Evolutionary conservation across 2,113 vertebrate species (phyloP).

Genomic region (Paratilapia polleni): DNA sequence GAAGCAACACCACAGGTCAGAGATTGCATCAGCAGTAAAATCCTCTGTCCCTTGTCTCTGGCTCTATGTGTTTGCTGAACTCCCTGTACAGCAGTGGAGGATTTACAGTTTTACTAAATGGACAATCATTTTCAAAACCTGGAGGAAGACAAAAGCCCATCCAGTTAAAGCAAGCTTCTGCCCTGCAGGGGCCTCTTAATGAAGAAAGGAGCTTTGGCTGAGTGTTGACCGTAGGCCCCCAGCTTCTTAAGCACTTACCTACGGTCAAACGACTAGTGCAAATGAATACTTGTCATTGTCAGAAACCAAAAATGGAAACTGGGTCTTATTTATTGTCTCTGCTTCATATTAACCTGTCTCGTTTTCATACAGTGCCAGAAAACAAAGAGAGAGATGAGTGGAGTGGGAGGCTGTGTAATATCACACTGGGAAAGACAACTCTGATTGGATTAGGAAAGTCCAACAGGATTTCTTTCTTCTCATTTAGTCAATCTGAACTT

Average conservation of each 20-base stretch:
- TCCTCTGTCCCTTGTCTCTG: background rate
- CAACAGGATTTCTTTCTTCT: no score
- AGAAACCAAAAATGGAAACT: background rate
- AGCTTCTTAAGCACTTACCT: slow-evolving; percentile 4
- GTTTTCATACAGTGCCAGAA: background rate
- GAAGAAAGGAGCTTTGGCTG: slow-evolving; percentile 6
- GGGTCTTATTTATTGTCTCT: background rate
- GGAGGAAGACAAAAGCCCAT: background rate
- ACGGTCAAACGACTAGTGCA: background rate
- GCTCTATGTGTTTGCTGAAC: background rate
- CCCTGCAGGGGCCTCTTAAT: slow-evolving; percentile 17
- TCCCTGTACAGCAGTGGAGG: background rate
- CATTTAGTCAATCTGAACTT: no score
- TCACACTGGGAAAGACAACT: background rate
- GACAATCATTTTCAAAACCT: slow-evolving; percentile 25
- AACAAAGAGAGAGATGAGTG: background rate
- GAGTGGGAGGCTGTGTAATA: background rate
- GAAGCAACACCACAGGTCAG: background rate
- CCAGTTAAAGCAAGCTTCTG: slow-evolving; percentile 14
- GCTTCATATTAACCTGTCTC: background rate
- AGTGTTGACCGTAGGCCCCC: background rate
- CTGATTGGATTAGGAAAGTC: background rate
- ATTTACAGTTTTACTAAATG: slow-evolving; percentile 27
- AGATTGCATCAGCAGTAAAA: slow-evolving; percentile 14
- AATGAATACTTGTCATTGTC: background rate